Evolutionary conservation across 2,888 invertebrate genomes (phyloP).

Genomic region (Chironomus tentans): DNA sequence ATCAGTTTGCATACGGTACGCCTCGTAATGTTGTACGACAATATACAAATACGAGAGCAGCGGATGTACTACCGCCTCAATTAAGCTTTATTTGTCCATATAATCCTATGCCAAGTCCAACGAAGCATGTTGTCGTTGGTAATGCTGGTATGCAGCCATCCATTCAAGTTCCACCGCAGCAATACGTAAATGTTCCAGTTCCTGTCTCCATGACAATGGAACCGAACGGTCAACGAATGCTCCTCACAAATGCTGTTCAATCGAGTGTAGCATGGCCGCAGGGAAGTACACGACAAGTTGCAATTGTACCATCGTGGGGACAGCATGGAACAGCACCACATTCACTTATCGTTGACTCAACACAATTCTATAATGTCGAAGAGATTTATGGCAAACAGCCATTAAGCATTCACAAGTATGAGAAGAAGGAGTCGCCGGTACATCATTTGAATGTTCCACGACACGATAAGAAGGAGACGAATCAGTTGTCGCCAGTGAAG

Average conservation of each 20-base stretch:
- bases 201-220: constrained; percentile 91
- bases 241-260: constrained; percentile 50
- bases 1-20: constrained; percentile 52
- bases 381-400: constrained; percentile 49
- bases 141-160: constrained; percentile 45
- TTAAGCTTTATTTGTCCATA: constrained; percentile 90
- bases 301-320: constrained; percentile 77
- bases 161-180: constrained; percentile 63
- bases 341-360: constrained; percentile 67
- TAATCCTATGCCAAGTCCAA: constrained; percentile 67
- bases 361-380: constrained; percentile 59
- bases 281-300: constrained; percentile 61
- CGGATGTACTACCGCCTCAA: constrained; percentile 68
- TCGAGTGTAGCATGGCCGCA: constrained; percentile 44
- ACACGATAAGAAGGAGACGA: constrained; percentile 72
- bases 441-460: constrained; percentile 44
- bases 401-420: constrained; percentile 49
- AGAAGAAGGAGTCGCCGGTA: constrained; percentile 50
- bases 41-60: constrained; percentile 44
- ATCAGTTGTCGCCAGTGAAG: constrained; percentile 91
- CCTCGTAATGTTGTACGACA: constrained; percentile 56
- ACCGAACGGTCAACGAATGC: constrained; percentile 67
- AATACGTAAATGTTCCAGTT: constrained; percentile 58
- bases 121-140: constrained; percentile 48
- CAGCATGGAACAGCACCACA: constrained; percentile 58